Conservation (phyloP, 2,888 invertebrate species). For the Lacanobia oleracea region DNA sequence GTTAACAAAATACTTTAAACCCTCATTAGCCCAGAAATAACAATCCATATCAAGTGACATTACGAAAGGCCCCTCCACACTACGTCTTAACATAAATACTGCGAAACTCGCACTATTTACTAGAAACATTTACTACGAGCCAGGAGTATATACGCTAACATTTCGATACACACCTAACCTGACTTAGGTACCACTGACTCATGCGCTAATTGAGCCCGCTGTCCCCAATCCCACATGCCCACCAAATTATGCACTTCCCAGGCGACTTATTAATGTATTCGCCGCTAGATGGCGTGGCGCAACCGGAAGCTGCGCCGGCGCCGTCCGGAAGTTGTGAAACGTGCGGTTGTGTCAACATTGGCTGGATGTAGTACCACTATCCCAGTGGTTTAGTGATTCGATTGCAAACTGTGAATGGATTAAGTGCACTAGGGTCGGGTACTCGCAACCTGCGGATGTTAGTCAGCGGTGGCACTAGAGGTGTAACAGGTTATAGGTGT, state of each 20-base stretch:
- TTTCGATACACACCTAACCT: constrained; percentile 2
- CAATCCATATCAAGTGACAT: constrained; percentile 17
- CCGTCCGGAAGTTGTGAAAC: constrained; percentile 58
- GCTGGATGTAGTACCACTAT: constrained; percentile 15
- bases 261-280: constrained; percentile 28
- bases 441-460: background rate
- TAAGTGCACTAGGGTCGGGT: background rate
- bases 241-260: constrained; percentile 39
- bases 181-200: constrained; percentile 18
- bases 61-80: background rate
- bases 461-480: background rate
- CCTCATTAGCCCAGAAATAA: constrained; percentile 3
- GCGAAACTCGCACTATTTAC: background rate
- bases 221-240: constrained; percentile 33
- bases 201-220: background rate
- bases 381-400: constrained; percentile 15
- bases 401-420: constrained; percentile 43
- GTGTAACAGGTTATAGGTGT: too few species aligned
- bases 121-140: background rate
- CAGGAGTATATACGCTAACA: background rate
- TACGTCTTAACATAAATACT: background rate
- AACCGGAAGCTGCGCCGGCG: constrained; percentile 61
- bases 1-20: background rate
- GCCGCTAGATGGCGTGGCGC: constrained; percentile 55
- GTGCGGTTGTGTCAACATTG: constrained; percentile 27